Evolutionary conservation across 1,140 invertebrate genomes (phyloP).

Genomic region (Tachypleus tridentatus): DNA sequence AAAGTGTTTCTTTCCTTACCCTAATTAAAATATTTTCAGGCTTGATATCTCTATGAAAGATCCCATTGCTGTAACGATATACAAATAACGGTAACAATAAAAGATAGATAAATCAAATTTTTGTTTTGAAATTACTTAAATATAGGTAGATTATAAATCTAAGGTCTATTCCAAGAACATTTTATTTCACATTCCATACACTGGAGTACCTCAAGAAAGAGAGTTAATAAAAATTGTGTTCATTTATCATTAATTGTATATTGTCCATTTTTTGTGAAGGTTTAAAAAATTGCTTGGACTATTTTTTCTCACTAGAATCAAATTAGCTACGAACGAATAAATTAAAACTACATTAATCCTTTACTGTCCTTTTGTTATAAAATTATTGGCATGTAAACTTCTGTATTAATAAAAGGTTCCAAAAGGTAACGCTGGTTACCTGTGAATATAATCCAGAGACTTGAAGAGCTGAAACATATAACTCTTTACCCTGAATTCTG

Average conservation of each 20-base stretch:
- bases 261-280: too few species aligned
- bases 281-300: too few species aligned
- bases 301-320: too few species aligned
- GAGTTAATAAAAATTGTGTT: too few species aligned
- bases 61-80: conserved; percentile 35
- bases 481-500: conserved; percentile 35
- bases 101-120: too few species aligned
- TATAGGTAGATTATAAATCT: background rate
- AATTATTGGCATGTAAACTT: too few species aligned
- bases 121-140: too few species aligned
- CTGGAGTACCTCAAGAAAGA: background rate
- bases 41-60: conserved; percentile 56
- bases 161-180: background rate
- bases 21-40: conserved; percentile 54
- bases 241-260: too few species aligned
- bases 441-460: conserved; percentile 44
- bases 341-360: too few species aligned
- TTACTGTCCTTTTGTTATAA: too few species aligned
- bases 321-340: too few species aligned
- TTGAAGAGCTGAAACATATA: conserved; percentile 46
- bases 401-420: too few species aligned
- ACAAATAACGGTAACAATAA: background rate
- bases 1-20: conserved; percentile 23
- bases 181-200: background rate
- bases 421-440: conserved; percentile 5